These are phyloP conservation scores for Nephotettix cincticeps DNA, from an alignment of 1,140 invertebrate species.

Conservation along the genomic window DNA sequence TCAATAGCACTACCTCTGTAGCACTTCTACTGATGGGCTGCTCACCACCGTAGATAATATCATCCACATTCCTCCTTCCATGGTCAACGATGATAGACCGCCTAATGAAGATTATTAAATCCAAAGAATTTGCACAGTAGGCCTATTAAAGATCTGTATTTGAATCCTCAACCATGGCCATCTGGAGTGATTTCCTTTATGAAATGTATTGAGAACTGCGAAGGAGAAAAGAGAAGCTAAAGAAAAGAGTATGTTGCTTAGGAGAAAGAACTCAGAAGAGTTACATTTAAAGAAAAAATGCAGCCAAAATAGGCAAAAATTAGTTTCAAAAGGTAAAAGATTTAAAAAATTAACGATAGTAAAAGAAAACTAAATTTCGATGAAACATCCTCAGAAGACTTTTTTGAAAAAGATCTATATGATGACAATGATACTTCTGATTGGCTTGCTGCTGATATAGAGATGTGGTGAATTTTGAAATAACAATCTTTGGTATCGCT, in stretches of 20 bases:
- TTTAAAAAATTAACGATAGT: no score
- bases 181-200: not conserved
- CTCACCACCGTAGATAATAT: not conserved
- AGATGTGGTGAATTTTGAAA: constrained; percentile 30
- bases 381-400: not conserved
- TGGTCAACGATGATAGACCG: not conserved
- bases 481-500: constrained; percentile 33
- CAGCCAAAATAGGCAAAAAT: not conserved
- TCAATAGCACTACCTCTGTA: not conserved
- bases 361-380: not conserved
- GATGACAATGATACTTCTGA: not conserved
- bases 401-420: not conserved
- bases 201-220: not conserved
- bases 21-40: not conserved
- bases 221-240: not conserved
- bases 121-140: not conserved
- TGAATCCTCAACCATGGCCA: not conserved
- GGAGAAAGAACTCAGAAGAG: not conserved
- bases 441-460: constrained; percentile 26
- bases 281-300: not conserved
- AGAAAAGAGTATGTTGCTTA: not conserved
- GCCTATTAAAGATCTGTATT: not conserved
- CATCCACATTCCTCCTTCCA: no score
- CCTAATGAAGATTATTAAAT: not conserved
- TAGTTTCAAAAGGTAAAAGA: not conserved